Base-by-base conservation (phyloP, 64 coral and sea anemone genomes). In the Pocillopora damicornis region DNA sequence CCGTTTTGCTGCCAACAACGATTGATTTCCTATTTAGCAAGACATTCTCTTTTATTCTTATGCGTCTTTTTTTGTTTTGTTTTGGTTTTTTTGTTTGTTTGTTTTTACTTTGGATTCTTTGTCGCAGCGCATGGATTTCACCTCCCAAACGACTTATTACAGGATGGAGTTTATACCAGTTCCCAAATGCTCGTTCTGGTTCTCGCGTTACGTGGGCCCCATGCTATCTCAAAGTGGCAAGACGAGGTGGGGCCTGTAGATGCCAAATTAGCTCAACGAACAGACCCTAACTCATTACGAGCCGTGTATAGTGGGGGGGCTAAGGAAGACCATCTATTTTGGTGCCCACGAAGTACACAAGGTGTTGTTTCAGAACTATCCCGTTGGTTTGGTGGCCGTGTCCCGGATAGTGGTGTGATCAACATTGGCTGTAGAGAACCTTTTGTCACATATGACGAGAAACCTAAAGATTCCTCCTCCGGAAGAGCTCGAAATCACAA, bases 311-410 rank as follows among this genome's bases (percentile, higher is more conserved):
- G 88, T 25, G 35, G 14, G 14, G 88, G 89, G 42, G 67, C 38
- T 36, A 92, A 90, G 34, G 96, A 94, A 68, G 97, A 99, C 82
- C 67, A 75, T 66, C 64, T 95, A 79, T 99, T 99, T 81, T 99
- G 95, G 67, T 95, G 90, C 81, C 97, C 97, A 16, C 63, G 97
- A 60, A 92, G 88, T 62, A 16, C 77, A 17, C 80, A 86, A 15
- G 81, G 88, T 18, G 97, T 93, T 23, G 69, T 59, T 14, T 45
- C 72, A 23, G 90, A 90, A 45, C 60, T 99, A 25, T 93, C 97
- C 37, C 90, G 97, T 61, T 95, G 93, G 90, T 99, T 99, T 87
- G 93, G 97, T 56, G 97, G 93, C 0, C 93, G 97, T 1, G 88
- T 99, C 17, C 88, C 93, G 1, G 83, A 85, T 74, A 88, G 76